Percentiles rank a stretch among this genome's conserved stretches.
Conservation (phyloP, 2,113 vertebrate species). For the Brachypteracias leptosomus region DNA sequence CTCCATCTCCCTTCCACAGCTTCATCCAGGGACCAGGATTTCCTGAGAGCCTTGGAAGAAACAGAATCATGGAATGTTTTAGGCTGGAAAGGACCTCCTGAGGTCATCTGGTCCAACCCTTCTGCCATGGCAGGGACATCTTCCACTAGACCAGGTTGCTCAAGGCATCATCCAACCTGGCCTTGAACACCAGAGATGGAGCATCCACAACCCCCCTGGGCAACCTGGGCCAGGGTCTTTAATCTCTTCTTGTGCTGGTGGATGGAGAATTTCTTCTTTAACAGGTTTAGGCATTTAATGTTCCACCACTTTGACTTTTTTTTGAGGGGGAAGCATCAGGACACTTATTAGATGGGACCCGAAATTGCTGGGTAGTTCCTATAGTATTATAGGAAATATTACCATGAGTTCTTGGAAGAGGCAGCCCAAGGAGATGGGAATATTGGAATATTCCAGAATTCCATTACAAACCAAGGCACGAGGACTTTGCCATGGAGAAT, state of each 20-base stretch:
- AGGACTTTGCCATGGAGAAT: neutral
- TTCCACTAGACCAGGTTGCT: no score
- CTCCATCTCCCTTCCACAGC: neutral
- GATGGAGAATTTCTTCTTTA: neutral
- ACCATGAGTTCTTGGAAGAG: neutral
- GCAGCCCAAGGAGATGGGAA: neutral
- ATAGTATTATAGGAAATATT: neutral
- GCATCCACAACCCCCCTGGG: no score
- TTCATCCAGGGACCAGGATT: neutral
- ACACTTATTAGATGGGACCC: neutral
- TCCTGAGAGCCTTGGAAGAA: neutral
- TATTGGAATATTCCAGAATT: neutral
- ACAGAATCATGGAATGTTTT: no score
- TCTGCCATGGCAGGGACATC: no score
- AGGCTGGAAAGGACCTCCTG: no score
- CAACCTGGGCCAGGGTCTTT: no score
- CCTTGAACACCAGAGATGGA: no score
- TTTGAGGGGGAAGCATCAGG: fast-evolving
- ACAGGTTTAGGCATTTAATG: neutral
- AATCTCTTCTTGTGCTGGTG: no score
- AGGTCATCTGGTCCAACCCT: no score
- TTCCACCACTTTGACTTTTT: neutral
- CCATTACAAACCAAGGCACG: neutral
- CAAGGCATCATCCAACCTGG: no score
- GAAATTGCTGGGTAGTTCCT: neutral